phyloP scores from a whole-genome alignment of 2,888 invertebrate species.

The Standfussiana lucernea region DNA sequence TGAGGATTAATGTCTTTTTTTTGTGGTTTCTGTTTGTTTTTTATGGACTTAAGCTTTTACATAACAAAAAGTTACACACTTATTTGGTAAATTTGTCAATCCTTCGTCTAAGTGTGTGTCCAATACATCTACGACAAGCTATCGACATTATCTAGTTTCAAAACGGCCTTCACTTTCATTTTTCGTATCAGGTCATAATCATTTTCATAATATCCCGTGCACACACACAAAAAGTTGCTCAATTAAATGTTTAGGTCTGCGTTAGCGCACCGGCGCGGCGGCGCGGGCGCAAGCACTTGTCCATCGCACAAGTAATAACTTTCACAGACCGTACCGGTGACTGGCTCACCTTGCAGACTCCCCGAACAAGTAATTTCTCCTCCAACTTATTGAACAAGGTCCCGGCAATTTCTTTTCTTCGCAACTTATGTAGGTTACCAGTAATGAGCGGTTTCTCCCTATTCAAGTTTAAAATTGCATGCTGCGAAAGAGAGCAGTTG shows the following conservation, averaged over 20 bases:
- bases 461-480: conserved; percentile 82
- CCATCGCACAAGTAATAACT: conserved; percentile 80
- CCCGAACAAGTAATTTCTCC: conserved; percentile 85
- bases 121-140: conserved; percentile 23
- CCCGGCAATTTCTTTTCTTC: conserved; percentile 88
- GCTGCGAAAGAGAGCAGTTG: conserved; percentile 76
- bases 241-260: conserved; percentile 66
- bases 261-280: conserved; percentile 64
- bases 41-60: neutral
- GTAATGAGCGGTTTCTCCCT: conserved; percentile 85
- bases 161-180: conserved; percentile 63
- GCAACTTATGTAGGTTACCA: conserved; percentile 84
- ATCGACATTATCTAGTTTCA: conserved; percentile 36
- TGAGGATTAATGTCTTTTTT: conserved; percentile 37
- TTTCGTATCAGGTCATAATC: conserved; percentile 57
- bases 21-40: neutral
- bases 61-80: neutral
- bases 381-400: conserved; percentile 78
- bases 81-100: conserved; percentile 7
- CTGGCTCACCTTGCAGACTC: conserved; percentile 83
- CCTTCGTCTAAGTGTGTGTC: conserved; percentile 12
- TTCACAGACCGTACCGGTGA: conserved; percentile 83
- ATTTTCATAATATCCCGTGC: conserved; percentile 55
- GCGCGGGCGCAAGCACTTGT: conserved; percentile 48
- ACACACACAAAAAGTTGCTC: conserved; percentile 59